phyloP scores from a whole-genome alignment of 2,113 vertebrate species.

The Laticauda colubrina region DNA sequence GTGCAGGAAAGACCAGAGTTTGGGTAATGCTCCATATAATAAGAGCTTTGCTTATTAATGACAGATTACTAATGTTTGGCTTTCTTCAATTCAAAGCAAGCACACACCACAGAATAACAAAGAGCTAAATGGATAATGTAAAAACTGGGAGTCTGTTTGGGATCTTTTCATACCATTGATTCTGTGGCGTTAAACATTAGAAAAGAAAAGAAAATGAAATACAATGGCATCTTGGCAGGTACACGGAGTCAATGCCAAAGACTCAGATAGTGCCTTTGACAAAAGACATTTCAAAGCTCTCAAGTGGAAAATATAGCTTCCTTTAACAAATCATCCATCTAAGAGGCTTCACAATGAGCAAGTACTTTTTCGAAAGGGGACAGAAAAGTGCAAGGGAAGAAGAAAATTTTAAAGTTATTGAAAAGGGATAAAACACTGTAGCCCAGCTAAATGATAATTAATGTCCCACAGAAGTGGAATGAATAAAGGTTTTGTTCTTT shows the following conservation, averaged over 20 bases:
- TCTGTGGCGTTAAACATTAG: not conserved
- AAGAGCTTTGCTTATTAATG: constrained; percentile 8
- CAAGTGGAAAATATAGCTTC: constrained; percentile 17
- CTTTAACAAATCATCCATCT: constrained; percentile 29
- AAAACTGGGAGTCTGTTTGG: not conserved
- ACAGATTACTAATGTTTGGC: not conserved
- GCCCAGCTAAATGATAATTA: not conserved
- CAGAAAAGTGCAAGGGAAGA: not conserved
- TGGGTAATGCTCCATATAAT: not conserved
- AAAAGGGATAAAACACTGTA: not conserved
- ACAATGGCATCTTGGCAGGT: constrained; percentile 17
- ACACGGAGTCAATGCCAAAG: constrained; percentile 21
- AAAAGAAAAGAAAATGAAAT: not conserved
- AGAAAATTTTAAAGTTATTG: not conserved
- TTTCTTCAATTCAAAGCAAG: not conserved
- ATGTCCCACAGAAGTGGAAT: not conserved
- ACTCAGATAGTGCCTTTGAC: not conserved
- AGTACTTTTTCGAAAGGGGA: not conserved
- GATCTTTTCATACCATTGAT: not conserved
- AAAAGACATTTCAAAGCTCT: constrained; percentile 16
- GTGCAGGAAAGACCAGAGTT: constrained; percentile 12
- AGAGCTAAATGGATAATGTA: constrained; percentile 13
- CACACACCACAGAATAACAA: not conserved
- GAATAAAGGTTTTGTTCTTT: not conserved
- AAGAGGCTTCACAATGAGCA: not conserved